A percentile compares a stretch with the other conserved stretches of the same genome.
phyloP scores from a whole-genome alignment of 1,140 invertebrate genomes.

The Holotrichia oblita region DNA sequence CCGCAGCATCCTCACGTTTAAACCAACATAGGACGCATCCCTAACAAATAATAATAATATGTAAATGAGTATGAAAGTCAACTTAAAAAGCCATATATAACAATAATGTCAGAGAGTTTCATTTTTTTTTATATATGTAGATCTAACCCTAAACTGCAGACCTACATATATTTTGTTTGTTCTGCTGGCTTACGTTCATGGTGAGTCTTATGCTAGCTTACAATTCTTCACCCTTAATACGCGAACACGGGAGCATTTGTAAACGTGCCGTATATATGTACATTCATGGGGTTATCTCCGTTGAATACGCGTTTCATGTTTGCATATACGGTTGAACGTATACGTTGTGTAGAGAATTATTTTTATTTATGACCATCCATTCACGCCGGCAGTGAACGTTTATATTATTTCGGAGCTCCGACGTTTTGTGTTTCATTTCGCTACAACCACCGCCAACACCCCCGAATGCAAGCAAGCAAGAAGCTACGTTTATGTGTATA shows the following conservation, averaged over 20 bases:
- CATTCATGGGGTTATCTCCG: not conserved
- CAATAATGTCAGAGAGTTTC: constrained; percentile 1
- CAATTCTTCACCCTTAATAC: not conserved
- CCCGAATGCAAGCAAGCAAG: not conserved
- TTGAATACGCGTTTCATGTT: not conserved
- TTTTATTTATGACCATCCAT: constrained; percentile 16
- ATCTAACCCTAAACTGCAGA: not conserved
- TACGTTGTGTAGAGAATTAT: not conserved
- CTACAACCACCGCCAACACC: too few species aligned
- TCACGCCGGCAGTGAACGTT: not conserved
- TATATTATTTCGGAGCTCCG: not conserved
- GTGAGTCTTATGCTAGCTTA: not conserved
- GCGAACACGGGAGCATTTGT: not conserved
- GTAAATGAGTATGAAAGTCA: not conserved
- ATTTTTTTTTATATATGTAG: not conserved
- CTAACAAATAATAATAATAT: not conserved
- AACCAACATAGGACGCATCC: not conserved
- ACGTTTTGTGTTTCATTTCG: constrained; percentile 1
- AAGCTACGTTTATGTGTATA: not conserved
- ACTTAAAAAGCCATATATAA: constrained; percentile 13
- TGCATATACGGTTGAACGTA: not conserved
- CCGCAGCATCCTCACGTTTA: not conserved
- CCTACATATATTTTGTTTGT: not conserved
- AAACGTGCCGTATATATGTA: too few species aligned
- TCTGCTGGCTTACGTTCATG: not conserved